Conservation (phyloP, 2,888 invertebrate species). For the Cheilosia scutellata region DNA sequence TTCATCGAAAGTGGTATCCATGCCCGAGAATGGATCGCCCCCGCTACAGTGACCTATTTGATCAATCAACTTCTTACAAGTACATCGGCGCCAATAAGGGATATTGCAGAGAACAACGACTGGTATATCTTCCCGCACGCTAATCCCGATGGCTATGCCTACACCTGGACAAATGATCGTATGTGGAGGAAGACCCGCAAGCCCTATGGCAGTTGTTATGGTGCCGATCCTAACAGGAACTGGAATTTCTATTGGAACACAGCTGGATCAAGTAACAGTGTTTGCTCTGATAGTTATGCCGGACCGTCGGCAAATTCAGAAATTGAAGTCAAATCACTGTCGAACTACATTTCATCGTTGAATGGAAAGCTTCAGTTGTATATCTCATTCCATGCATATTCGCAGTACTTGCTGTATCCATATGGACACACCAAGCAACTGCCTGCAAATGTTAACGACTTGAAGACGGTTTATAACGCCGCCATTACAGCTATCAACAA, state of each 20-base stretch:
- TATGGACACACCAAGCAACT: conserved; percentile 88
- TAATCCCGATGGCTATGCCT: conserved; percentile 92
- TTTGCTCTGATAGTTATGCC: conserved; percentile 84
- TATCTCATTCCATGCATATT: conserved; percentile 90
- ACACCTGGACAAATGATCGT: conserved; percentile 87
- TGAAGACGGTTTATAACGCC: conserved; percentile 82
- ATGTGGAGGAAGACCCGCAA: conserved; percentile 88
- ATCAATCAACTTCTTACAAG: conserved; percentile 87
- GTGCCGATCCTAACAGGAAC: conserved; percentile 88
- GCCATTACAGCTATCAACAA: conserved; percentile 83
- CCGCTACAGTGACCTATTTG: conserved; percentile 87
- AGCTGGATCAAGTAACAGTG: conserved; percentile 84
- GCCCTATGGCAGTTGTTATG: conserved; percentile 83
- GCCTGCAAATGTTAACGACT: conserved; percentile 85
- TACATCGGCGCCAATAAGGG: conserved; percentile 84
- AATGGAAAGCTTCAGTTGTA: conserved; percentile 86
- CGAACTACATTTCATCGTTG: conserved; percentile 86
- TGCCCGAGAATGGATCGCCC: conserved; percentile 91
- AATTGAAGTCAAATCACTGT: conserved; percentile 85
- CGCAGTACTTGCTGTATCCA: conserved; percentile 89
- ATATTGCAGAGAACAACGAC: conserved; percentile 86
- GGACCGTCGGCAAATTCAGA: conserved; percentile 86
- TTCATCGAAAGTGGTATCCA: conserved; percentile 88
- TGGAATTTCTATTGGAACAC: conserved; percentile 88
- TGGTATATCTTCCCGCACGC: conserved; percentile 91